Evolutionary conservation across 2,113 vertebrate species (phyloP), one percentile per base, ranked within the genome.

Genomic region (Plecotus auritus): DNA sequence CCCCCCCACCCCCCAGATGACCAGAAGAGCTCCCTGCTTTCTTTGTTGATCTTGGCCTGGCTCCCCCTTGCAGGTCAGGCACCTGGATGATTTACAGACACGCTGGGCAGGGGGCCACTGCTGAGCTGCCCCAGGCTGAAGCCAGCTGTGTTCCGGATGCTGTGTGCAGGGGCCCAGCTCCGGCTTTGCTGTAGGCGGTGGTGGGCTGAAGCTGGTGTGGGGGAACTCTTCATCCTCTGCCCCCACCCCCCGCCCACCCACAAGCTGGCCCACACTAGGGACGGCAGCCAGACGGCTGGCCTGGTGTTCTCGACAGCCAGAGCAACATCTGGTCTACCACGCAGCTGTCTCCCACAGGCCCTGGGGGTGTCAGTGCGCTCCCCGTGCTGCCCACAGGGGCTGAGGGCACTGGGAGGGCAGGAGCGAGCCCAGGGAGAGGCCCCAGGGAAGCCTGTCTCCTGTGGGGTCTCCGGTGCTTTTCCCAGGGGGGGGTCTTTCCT

Each of bases 161-260:
- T 83, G 56, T 72, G 37, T 91, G 89, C 70, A 61, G 37, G 40
- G 73, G 56, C 92, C 66, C 40, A 67, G 83, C 86, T 89, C 89
- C 0, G 69, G 78, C 69, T 95, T 30, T 69, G 69, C 76, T 42
- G 37, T 85, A 86, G 84, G 80, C 1, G 67, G 93, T 81, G 78
- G 88, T 91, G 87, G 80, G 96, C 74, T 95, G 64, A 74, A 93
- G 74, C 96, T 92, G 80, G 42, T 91, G 54, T 26, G 69, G 83
- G 80, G 42, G 47, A 85, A 89, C 84, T 85, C 83, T 92, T 45
- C 40, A 72, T 87, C 64, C 49, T 84, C 84, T 81, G 56, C 70
- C 45, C 83, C 73, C 59, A 45, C 5, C 14, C n/a, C 45, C 40
- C 9, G 0, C 78, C 78, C 45, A 73, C 61, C 51, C 35, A 5